Conservation (phyloP, 1,140 invertebrate genomes). For the Atta cephalotes region DNA sequence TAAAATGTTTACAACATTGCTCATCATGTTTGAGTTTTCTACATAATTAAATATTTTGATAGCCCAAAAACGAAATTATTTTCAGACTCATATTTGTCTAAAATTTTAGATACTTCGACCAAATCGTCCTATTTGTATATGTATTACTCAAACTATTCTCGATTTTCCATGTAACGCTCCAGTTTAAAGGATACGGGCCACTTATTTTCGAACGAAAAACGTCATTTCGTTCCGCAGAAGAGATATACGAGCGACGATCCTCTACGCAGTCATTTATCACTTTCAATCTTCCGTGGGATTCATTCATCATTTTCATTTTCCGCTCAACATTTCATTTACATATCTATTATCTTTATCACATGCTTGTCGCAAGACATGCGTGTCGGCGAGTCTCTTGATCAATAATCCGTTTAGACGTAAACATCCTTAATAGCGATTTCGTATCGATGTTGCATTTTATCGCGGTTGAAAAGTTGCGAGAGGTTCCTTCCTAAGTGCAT, state of each 20-base stretch:
- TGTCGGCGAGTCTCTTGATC: constrained; percentile 15
- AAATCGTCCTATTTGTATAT: not conserved
- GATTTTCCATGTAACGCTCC: not conserved
- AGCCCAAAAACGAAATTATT: too few relatives aligned
- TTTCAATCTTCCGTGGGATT: constrained; percentile 14
- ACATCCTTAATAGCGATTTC: not conserved
- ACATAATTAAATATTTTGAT: too few relatives aligned
- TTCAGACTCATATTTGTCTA: too few relatives aligned
- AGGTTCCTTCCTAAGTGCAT: not conserved
- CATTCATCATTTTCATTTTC: constrained; percentile 43
- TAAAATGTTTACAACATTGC: too few relatives aligned
- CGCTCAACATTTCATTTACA: constrained; percentile 28
- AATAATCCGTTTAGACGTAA: constrained; percentile 19
- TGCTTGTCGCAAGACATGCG: constrained; percentile 16
- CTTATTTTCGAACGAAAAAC: constrained; percentile 18
- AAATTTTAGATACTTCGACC: too few relatives aligned
- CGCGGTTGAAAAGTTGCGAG: not conserved
- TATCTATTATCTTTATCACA: constrained; percentile 25
- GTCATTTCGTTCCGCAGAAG: not conserved
- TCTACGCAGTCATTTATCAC: constrained; percentile 37
- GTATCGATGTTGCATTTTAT: not conserved
- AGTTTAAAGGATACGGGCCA: constrained; percentile 1
- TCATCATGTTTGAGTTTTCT: too few relatives aligned
- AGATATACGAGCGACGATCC: not conserved
- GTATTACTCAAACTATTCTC: not conserved